These are phyloP conservation scores for Apoda limacodes DNA, from an alignment of 2,888 invertebrate genomes.

Conservation along the genomic window DNA sequence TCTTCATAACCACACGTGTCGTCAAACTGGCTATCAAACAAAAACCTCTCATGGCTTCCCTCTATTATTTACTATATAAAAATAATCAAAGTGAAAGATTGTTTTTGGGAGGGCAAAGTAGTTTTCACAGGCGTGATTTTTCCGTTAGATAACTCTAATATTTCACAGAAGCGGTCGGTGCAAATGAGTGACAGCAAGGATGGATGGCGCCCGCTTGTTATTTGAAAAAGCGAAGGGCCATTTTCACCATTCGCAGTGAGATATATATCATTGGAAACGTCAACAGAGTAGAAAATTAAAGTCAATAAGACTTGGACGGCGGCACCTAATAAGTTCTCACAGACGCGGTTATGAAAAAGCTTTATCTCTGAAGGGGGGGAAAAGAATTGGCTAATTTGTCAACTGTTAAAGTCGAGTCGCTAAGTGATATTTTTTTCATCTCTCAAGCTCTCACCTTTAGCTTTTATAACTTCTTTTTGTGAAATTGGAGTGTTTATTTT, in stretches of 20 bases:
- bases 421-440: slow-evolving; percentile 48
- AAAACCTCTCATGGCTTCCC: slow-evolving; percentile 37
- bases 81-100: slow-evolving; percentile 63
- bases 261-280: slow-evolving; percentile 64
- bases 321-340: slow-evolving; percentile 49
- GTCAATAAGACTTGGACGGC: slow-evolving; percentile 51
- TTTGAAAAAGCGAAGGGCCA: slow-evolving; percentile 66
- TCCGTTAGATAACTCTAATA: slow-evolving; percentile 59
- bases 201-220: slow-evolving; percentile 62
- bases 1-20: no score
- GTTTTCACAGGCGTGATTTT: slow-evolving; percentile 57
- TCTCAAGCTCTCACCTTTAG: slow-evolving; percentile 23
- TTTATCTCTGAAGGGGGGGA: slow-evolving; percentile 31
- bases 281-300: slow-evolving; percentile 67
- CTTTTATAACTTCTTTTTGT: slow-evolving; percentile 33
- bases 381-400: slow-evolving; percentile 61
- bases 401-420: slow-evolving; percentile 37
- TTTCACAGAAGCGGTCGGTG: slow-evolving; percentile 50
- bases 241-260: slow-evolving; percentile 49
- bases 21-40: slow-evolving; percentile 33
- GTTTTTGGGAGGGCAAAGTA: slow-evolving; percentile 47
- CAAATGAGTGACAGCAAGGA: slow-evolving; percentile 60
- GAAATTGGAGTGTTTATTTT: no score
- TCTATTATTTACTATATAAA: slow-evolving; percentile 63
- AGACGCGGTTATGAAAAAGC: slow-evolving; percentile 41